Percentiles rank a stretch among this genome's conserved stretches.
phyloP scores from a whole-genome alignment of 2,113 vertebrate genomes.

The Speoplatyrhinus poulsoni region DNA sequence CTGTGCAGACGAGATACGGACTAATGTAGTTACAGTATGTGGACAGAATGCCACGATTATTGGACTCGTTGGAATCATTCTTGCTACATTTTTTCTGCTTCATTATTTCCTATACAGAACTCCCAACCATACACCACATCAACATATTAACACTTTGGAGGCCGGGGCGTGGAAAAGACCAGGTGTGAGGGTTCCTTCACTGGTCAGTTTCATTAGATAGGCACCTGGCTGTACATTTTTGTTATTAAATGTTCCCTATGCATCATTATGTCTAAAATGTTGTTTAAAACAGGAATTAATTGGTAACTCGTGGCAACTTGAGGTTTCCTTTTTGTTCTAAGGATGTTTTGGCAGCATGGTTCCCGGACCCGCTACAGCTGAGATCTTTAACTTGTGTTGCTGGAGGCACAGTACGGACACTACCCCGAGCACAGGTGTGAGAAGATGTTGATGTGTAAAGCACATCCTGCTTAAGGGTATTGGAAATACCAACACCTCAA shows the following conservation, averaged over 20 bases:
- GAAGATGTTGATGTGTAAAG: conserved; percentile 61
- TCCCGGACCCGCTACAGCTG: conserved; percentile 59
- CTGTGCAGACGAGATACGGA: conserved; percentile 21
- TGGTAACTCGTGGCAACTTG: background rate
- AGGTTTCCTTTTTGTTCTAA: background rate
- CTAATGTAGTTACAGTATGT: conserved; percentile 11
- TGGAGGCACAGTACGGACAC: conserved; percentile 51
- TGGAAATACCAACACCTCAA: conserved; percentile 47
- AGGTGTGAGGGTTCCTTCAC: conserved; percentile 45
- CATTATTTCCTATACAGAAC: conserved; percentile 62
- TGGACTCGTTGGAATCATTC: conserved; percentile 24
- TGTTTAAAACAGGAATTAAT: no score
- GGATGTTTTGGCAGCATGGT: conserved; percentile 51
- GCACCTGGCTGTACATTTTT: no score
- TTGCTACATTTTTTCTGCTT: conserved; percentile 29
- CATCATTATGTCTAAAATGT: no score
- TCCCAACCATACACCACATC: conserved; percentile 77
- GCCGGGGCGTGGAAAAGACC: conserved; percentile 29
- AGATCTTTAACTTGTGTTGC: conserved; percentile 61
- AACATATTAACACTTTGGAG: conserved; percentile 58
- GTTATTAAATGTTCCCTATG: no score
- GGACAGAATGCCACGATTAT: conserved; percentile 26
- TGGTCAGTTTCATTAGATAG: conserved; percentile 57
- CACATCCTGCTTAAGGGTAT: conserved; percentile 57
- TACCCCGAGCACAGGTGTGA: conserved; percentile 61